These are phyloP conservation scores for Aselliscus stoliczkanus DNA, from an alignment of 2,797 vertebrate species.

Conservation along the genomic window DNA sequence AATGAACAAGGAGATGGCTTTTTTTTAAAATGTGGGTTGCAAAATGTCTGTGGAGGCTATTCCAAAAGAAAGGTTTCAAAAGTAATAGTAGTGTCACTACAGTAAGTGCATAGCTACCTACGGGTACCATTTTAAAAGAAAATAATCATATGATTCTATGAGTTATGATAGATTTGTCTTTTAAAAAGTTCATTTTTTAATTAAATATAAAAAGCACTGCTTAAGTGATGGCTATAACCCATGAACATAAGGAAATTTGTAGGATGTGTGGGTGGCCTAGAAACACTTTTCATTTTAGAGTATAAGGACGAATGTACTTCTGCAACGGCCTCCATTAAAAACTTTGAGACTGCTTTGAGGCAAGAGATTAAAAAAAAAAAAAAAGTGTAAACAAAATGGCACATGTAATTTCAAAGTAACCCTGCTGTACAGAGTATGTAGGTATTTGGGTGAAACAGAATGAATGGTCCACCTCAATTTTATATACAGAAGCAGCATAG, in stretches of 20 bases:
- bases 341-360: background rate
- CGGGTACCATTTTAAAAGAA: background rate
- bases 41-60: slow-evolving; percentile 10
- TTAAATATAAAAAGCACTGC: slow-evolving; percentile 14
- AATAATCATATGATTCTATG: background rate
- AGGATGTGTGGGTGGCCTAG: background rate
- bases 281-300: background rate
- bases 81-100: background rate
- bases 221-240: background rate
- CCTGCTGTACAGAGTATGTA: background rate
- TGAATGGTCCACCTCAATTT: background rate
- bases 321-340: background rate
- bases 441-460: background rate
- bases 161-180: background rate
- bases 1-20: background rate
- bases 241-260: background rate
- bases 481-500: background rate
- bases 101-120: background rate
- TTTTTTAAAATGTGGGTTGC: background rate
- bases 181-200: background rate
- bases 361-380: background rate
- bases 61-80: slow-evolving; percentile 21
- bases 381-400: background rate
- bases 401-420: background rate
- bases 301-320: background rate